Percentiles rank a stretch among this genome's conserved stretches.
Conservation (phyloP, 2,797 vertebrate species). For the Pangasius macronema region DNA sequence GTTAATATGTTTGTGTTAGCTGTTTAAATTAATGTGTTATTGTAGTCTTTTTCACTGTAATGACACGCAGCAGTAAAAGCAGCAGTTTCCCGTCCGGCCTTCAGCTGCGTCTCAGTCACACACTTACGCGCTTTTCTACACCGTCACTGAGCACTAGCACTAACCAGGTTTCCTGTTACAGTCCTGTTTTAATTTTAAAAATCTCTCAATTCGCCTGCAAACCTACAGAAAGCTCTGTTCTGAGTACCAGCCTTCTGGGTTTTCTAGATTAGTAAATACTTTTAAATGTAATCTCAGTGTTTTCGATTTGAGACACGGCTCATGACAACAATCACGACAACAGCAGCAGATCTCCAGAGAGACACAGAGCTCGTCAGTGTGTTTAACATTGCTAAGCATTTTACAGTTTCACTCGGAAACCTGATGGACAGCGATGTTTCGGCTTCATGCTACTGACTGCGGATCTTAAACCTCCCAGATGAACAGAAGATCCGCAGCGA, state of each 20-base stretch:
- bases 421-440: too few relatives aligned
- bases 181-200: too few relatives aligned
- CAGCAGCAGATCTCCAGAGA: too few relatives aligned
- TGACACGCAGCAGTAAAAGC: background rate
- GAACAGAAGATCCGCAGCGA: too few relatives aligned
- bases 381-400: too few relatives aligned
- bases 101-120: background rate
- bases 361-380: too few relatives aligned
- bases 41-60: background rate
- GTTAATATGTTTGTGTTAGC: too few relatives aligned
- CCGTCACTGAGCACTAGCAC: background rate
- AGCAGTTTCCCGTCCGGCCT: too few relatives aligned
- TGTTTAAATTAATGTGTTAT: background rate
- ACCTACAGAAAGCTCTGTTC: background rate
- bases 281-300: background rate
- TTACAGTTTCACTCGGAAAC: background rate
- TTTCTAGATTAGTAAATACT: background rate
- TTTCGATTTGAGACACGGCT: background rate
- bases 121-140: too few relatives aligned
- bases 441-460: too few relatives aligned
- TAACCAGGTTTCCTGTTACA: too few relatives aligned
- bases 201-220: background rate
- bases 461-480: too few relatives aligned
- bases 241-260: background rate
- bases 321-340: background rate